These are phyloP conservation scores for Quadriops clusia DNA, from an alignment of 2,888 invertebrate species.

Conservation along the genomic window DNA sequence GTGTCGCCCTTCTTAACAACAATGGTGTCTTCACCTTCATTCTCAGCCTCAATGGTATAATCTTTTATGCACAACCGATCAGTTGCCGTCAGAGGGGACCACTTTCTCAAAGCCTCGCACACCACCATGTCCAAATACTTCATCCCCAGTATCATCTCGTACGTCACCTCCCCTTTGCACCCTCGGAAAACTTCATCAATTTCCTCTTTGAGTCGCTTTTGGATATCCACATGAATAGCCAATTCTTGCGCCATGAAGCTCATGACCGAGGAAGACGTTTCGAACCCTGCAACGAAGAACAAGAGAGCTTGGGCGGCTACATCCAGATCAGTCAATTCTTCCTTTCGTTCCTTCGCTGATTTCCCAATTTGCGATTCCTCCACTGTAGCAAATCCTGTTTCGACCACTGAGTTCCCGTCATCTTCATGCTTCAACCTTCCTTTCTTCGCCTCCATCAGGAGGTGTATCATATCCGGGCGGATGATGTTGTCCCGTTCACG, in stretches of 20 bases:
- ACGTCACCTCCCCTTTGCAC: too few species aligned
- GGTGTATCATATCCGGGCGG: conserved; percentile 36
- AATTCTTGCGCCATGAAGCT: too few species aligned
- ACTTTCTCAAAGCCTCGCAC: conserved; percentile 24
- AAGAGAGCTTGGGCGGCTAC: too few species aligned
- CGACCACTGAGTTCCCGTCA: conserved; percentile 13
- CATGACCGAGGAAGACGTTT: too few species aligned
- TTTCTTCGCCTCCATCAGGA: conserved; percentile 41
- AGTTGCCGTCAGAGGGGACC: conserved; percentile 19
- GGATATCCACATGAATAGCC: too few species aligned
- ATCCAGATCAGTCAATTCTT: conserved; percentile 9
- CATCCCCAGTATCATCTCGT: too few species aligned
- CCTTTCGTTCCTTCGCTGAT: too few species aligned
- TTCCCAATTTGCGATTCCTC: conserved; percentile 11
- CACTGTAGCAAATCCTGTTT: conserved; percentile 13
- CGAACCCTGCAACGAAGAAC: too few species aligned
- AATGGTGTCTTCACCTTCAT: conserved; percentile 14
- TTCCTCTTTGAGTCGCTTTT: too few species aligned
- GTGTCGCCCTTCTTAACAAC: conserved; percentile 13
- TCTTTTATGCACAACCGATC: conserved; percentile 21
- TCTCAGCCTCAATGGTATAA: conserved; percentile 18
- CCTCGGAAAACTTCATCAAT: too few species aligned
- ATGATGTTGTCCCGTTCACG: conserved; percentile 13
- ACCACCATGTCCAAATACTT: too few species aligned
- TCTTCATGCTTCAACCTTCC: conserved; percentile 14